These are phyloP conservation scores for Eupithecia insigniata DNA, from an alignment of 2,888 invertebrate species.

Conservation along the genomic window DNA sequence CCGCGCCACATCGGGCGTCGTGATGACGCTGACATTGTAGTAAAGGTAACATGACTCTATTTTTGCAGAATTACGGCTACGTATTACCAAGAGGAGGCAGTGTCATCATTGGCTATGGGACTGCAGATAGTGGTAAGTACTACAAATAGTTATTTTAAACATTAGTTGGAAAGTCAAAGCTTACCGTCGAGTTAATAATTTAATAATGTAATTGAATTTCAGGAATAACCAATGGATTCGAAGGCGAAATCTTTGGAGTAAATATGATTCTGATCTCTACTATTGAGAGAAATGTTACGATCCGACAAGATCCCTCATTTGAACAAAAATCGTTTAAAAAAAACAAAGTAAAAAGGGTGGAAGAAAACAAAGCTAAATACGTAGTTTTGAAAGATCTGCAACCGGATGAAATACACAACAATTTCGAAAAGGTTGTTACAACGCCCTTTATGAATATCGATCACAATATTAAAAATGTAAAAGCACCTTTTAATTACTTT, in stretches of 20 bases:
- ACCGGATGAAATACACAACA: slow-evolving; percentile 60
- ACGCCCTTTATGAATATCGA: slow-evolving; percentile 43
- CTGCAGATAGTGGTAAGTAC: slow-evolving; percentile 85
- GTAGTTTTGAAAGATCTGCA: slow-evolving; percentile 65
- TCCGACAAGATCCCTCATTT: slow-evolving; percentile 58
- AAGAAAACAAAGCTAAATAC: slow-evolving; percentile 56
- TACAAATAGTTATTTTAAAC: background rate
- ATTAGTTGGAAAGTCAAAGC: background rate
- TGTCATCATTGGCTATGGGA: slow-evolving; percentile 88
- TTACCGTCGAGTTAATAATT: background rate
- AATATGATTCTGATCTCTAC: slow-evolving; percentile 86
- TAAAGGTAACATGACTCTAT: slow-evolving; percentile 16
- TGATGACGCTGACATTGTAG: slow-evolving; percentile 1
- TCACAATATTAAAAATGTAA: slow-evolving; percentile 54
- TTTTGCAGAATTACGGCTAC: slow-evolving; percentile 82
- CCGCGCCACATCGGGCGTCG: no score
- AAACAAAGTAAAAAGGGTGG: slow-evolving; percentile 61
- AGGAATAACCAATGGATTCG: slow-evolving; percentile 86
- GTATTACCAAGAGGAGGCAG: slow-evolving; percentile 85
- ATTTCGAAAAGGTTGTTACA: slow-evolving; percentile 52
- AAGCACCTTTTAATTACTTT: slow-evolving; percentile 55
- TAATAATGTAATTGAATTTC: slow-evolving; percentile 39
- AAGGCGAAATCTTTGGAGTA: slow-evolving; percentile 87
- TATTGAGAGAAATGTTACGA: slow-evolving; percentile 72
- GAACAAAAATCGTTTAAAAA: slow-evolving; percentile 61